phyloP scores from a whole-genome alignment of 2,113 vertebrate genomes.

The Heliornis fulica region DNA sequence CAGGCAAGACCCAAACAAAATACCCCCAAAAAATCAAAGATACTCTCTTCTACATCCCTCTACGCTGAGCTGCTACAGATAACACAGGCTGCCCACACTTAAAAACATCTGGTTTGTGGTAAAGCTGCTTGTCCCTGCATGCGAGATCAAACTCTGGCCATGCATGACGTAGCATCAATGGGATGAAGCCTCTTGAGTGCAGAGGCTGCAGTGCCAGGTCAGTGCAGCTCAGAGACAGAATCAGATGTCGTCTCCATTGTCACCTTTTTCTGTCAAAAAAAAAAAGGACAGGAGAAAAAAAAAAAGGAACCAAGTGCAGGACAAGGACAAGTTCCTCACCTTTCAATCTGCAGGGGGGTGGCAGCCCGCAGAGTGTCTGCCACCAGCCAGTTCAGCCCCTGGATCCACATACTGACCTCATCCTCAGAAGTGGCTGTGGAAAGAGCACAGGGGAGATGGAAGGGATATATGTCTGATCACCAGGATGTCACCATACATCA shows the following conservation, averaged over 20 bases:
- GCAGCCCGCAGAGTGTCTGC: slow-evolving; percentile 88
- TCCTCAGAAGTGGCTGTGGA: slow-evolving; percentile 91
- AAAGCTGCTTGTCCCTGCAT: background rate
- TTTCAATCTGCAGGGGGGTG: slow-evolving; percentile 94
- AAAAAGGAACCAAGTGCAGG: background rate
- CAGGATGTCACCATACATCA: background rate
- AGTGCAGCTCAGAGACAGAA: fast-evolving
- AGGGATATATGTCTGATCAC: background rate
- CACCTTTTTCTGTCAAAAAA: background rate
- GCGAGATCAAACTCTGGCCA: background rate
- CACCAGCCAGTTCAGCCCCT: slow-evolving; percentile 92
- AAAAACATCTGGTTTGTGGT: background rate
- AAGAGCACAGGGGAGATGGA: background rate
- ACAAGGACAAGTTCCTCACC: slow-evolving; percentile 69
- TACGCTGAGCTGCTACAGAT: background rate
- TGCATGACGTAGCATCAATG: fast-evolving
- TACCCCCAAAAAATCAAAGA: background rate
- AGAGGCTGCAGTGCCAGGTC: background rate
- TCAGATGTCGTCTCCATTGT: background rate
- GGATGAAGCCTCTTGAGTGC: background rate
- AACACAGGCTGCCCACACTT: background rate
- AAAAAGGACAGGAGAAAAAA: background rate
- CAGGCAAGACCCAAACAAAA: background rate
- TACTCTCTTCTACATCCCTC: background rate
- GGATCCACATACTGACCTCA: slow-evolving; percentile 98